phyloP scores from a whole-genome alignment of 2,113 vertebrate genomes.

The Syngnathoides biaculeatus region DNA sequence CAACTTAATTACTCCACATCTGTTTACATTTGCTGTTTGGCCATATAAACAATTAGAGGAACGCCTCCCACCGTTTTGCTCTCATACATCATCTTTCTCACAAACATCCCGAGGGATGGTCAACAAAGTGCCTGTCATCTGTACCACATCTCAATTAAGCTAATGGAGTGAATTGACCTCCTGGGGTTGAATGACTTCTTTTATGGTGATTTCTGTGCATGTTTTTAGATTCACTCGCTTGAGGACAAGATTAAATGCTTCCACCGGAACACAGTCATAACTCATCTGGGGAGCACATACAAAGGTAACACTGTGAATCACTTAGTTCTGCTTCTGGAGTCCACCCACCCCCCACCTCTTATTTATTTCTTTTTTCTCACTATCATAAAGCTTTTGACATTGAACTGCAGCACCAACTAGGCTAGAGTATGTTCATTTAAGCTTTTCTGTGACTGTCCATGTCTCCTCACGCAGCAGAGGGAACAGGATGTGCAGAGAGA shows the following conservation, averaged over 20 bases:
- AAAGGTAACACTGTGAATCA: constrained; percentile 74
- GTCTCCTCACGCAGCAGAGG: constrained; percentile 19
- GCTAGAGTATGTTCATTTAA: constrained; percentile 12
- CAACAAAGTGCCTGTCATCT: constrained; percentile 22
- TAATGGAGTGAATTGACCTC: constrained; percentile 40
- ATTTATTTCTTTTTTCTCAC: neutral
- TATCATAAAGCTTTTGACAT: constrained; percentile 5
- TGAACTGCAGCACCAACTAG: neutral
- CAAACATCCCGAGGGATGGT: constrained; percentile 31
- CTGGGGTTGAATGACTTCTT: constrained; percentile 15
- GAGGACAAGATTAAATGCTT: constrained; percentile 86
- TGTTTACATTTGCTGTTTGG: constrained; percentile 73
- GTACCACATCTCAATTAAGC: constrained; percentile 20
- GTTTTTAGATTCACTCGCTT: constrained; percentile 74
- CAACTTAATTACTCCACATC: constrained; percentile 68
- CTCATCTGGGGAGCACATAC: constrained; percentile 76
- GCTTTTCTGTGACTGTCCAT: constrained; percentile 17
- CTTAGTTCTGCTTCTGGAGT: constrained; percentile 35
- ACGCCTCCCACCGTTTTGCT: constrained; percentile 54
- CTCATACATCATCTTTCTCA: constrained; percentile 44
- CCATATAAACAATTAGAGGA: constrained; percentile 58
- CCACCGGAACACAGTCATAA: constrained; percentile 77
- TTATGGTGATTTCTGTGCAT: constrained; percentile 27
- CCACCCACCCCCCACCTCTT: constrained; percentile 14
- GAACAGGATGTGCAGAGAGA: constrained; percentile 11